These are phyloP conservation scores for Peromyscus maniculatus DNA, from an alignment of 2,113 vertebrate species.

Conservation along the genomic window DNA sequence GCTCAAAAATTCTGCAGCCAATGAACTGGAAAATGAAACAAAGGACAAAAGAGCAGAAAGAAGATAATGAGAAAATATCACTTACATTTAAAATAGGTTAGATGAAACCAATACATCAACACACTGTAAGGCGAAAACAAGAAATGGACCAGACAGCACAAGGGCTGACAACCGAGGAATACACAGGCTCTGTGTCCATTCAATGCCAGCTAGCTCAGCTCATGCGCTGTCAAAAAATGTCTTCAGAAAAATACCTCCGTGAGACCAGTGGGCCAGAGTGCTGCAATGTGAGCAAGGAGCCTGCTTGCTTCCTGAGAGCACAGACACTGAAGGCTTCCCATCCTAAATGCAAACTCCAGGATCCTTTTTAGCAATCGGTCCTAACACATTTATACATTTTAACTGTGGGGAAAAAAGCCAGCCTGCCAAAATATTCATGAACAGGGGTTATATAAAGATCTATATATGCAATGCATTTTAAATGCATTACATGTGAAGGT, in stretches of 20 bases:
- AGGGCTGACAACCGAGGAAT: not conserved
- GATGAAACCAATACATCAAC: not conserved
- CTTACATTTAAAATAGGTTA: not conserved
- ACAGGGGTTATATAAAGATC: not conserved
- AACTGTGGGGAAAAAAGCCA: not conserved
- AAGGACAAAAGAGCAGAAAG: not conserved
- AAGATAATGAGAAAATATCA: not conserved
- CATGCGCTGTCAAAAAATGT: not conserved
- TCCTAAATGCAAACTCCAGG: not conserved
- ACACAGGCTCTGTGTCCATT: not conserved
- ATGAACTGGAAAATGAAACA: not conserved
- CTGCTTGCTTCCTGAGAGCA: not conserved
- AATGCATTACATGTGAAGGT: not conserved
- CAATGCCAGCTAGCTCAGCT: not conserved
- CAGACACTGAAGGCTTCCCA: not conserved
- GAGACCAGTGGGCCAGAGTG: not conserved
- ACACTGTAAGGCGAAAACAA: not conserved
- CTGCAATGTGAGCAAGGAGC: not conserved
- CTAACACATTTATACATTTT: not conserved
- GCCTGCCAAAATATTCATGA: not conserved
- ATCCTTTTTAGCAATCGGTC: not conserved
- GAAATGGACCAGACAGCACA: not conserved
- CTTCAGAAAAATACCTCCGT: not conserved
- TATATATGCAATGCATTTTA: not conserved
- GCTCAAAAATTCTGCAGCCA: not conserved